Percentiles rank a stretch among this genome's conserved stretches.
phyloP scores from a whole-genome alignment of 2,888 invertebrate species.

The Osmoderma eremita region DNA sequence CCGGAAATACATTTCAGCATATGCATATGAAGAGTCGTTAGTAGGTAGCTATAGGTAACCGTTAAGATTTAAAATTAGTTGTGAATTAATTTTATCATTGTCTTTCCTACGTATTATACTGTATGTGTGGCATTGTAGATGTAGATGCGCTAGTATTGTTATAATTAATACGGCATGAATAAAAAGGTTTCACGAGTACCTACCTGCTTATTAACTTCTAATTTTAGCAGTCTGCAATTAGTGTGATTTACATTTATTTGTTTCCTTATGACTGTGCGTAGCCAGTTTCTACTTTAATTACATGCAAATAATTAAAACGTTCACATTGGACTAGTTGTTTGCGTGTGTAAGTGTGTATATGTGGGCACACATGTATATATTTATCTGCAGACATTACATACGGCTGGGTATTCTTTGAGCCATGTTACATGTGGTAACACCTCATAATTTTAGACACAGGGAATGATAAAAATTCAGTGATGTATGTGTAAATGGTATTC shows the following conservation, averaged over 20 bases:
- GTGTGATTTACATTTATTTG: slow-evolving; percentile 52
- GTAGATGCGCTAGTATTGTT: slow-evolving; percentile 11
- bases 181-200: slow-evolving; percentile 44
- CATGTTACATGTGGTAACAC: slow-evolving; percentile 23
- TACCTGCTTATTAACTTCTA: slow-evolving; percentile 48
- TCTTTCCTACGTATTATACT: slow-evolving; percentile 27
- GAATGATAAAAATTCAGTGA: slow-evolving; percentile 39
- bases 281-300: slow-evolving; percentile 49
- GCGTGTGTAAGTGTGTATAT: slow-evolving; percentile 1
- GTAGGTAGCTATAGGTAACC: slow-evolving; percentile 18
- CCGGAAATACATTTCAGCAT: slow-evolving; percentile 39
- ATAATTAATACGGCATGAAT: slow-evolving; percentile 43
- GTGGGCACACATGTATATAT: background rate
- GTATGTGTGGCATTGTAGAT: background rate
- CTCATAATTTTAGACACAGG: slow-evolving; percentile 41
- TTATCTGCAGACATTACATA: no score
- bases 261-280: slow-evolving; percentile 49
- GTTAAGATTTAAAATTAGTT: slow-evolving; percentile 41
- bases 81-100: slow-evolving; percentile 53
- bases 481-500: slow-evolving; percentile 36
- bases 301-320: slow-evolving; percentile 53
- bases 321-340: slow-evolving; percentile 42
- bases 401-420: slow-evolving; percentile 23
- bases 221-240: slow-evolving; percentile 53
- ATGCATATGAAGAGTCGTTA: slow-evolving; percentile 10